Conservation (phyloP, 1,140 invertebrate species). For the Steinernema khuongi region DNA sequence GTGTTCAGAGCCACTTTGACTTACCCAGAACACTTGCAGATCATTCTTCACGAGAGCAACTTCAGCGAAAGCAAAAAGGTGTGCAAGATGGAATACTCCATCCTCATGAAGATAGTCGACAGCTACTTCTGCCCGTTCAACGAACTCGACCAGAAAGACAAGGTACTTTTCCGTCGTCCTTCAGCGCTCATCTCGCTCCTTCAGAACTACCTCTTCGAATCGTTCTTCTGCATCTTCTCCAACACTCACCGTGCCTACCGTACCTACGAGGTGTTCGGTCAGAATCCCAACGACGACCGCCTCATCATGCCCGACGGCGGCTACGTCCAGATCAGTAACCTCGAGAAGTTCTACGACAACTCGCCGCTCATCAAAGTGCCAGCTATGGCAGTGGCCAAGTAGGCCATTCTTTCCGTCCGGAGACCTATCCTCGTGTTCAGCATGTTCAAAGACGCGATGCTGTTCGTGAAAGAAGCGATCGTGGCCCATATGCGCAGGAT, state of each 20-base stretch:
- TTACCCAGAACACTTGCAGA: background rate
- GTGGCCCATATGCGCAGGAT: background rate
- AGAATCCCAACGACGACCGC: background rate
- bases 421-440: background rate
- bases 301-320: background rate
- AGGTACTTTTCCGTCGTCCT: background rate
- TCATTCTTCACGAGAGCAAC: background rate
- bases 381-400: background rate
- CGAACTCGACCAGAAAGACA: constrained; percentile 7
- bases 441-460: constrained; percentile 12
- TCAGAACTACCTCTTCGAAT: background rate
- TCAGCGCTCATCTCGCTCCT: background rate
- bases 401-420: background rate
- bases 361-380: background rate
- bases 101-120: constrained; percentile 3
- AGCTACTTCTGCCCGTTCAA: background rate
- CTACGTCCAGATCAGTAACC: background rate
- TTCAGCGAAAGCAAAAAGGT: constrained; percentile 9
- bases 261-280: background rate
- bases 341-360: constrained; percentile 6
- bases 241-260: background rate
- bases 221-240: constrained; percentile 4
- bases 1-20: no score
- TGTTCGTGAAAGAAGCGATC: constrained; percentile 1
- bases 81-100: constrained; percentile 10